phyloP scores from a whole-genome alignment of 2,797 vertebrate genomes.

The Muraenolepis orangiensis region DNA sequence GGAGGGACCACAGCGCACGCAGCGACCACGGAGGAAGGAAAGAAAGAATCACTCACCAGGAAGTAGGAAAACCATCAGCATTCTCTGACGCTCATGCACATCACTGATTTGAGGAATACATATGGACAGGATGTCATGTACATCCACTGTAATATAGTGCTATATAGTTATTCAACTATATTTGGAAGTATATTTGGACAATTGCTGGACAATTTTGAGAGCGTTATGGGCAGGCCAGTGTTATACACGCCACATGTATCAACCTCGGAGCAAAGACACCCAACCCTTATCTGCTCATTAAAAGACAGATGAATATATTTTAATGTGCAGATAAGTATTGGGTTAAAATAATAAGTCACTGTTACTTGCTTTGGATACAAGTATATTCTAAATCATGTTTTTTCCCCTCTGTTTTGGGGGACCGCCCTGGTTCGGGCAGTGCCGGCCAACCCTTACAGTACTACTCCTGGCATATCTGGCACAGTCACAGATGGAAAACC shows the following conservation, averaged over 20 bases:
- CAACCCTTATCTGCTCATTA: not conserved
- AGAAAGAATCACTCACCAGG: not conserved
- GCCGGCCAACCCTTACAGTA: not conserved
- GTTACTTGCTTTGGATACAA: not conserved
- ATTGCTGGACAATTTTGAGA: not conserved
- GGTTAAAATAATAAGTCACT: too few species aligned
- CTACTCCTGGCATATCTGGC: conserved; percentile 29
- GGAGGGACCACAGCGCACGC: not conserved
- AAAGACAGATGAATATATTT: too few species aligned
- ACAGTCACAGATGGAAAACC: conserved; percentile 46
- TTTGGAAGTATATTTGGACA: not conserved
- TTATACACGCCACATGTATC: not conserved
- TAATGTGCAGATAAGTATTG: too few species aligned
- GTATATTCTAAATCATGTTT: not conserved
- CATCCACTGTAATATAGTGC: not conserved
- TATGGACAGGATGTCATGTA: not conserved
- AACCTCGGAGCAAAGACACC: not conserved
- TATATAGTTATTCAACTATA: not conserved
- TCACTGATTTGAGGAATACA: conserved; percentile 5
- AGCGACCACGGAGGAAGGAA: not conserved
- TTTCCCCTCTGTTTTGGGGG: not conserved
- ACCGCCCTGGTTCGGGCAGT: not conserved
- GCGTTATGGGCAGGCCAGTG: not conserved
- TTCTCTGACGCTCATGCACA: not conserved
- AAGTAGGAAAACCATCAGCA: not conserved